These are phyloP conservation scores for Agrochola lychnidis DNA, from an alignment of 2,888 invertebrate genomes.

Conservation along the genomic window DNA sequence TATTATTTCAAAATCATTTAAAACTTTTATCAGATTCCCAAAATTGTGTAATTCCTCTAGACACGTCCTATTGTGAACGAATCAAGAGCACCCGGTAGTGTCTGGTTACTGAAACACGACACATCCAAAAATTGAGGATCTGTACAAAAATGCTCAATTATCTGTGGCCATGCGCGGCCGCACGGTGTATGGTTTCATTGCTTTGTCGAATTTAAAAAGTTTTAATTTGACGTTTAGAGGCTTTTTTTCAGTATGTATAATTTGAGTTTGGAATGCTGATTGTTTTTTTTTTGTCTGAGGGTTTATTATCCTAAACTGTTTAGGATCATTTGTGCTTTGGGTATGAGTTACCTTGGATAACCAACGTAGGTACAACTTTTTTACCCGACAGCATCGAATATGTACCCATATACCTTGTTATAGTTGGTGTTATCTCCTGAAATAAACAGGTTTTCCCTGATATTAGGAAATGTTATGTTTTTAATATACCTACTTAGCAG, in stretches of 20 bases:
- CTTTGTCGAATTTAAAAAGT: constrained; percentile 62
- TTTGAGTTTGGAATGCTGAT: constrained; percentile 44
- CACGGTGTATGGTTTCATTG: constrained; percentile 61
- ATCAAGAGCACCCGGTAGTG: constrained; percentile 71
- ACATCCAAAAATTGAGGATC: constrained; percentile 59
- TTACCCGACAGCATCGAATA: neutral
- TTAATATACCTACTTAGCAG: too few relatives aligned
- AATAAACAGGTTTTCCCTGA: neutral
- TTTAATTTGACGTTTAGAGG: constrained; percentile 52
- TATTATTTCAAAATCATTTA: constrained; percentile 20
- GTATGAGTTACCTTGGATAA: constrained; percentile 15
- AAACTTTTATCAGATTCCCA: constrained; percentile 52
- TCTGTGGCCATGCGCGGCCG: constrained; percentile 64
- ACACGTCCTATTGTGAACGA: constrained; percentile 73
- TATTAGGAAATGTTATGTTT: neutral
- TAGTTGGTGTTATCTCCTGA: neutral
- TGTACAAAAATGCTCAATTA: constrained; percentile 66
- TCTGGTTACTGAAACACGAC: constrained; percentile 69
- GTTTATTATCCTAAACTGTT: constrained; percentile 16
- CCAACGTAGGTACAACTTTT: neutral
- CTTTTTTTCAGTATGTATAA: constrained; percentile 19
- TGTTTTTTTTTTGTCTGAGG: constrained; percentile 28
- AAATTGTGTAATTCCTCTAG: constrained; percentile 72
- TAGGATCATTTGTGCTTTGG: constrained; percentile 15
- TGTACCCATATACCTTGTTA: neutral